A percentile compares a stretch with the other conserved stretches of the same genome.
These are phyloP conservation scores for Sialis lutaria DNA, from an alignment of 2,888 invertebrate species.

Conservation along the genomic window DNA sequence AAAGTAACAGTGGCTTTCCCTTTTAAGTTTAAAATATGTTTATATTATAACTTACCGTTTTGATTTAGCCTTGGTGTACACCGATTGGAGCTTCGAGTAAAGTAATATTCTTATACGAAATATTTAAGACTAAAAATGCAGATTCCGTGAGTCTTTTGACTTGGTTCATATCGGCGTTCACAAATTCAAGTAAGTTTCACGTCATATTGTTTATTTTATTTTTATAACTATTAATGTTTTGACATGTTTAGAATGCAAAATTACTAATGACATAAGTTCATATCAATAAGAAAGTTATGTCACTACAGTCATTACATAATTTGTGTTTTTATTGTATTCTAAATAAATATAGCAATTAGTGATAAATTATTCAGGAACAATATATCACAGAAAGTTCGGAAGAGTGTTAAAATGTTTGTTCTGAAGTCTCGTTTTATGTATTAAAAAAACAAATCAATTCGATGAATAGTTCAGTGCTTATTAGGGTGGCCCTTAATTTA, in stretches of 20 bases:
- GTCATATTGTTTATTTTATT: not conserved
- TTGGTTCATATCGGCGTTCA: slow-evolving; percentile 66
- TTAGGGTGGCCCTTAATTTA: too few species aligned
- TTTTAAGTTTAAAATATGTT: not conserved
- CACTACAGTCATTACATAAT: not conserved
- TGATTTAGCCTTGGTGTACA: slow-evolving; percentile 50
- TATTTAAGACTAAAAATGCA: slow-evolving; percentile 50
- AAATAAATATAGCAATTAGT: too few species aligned
- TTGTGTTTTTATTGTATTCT: too few species aligned
- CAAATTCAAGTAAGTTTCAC: slow-evolving; percentile 54
- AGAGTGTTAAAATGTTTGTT: not conserved
- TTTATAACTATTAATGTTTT: not conserved
- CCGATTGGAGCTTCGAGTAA: slow-evolving; percentile 74
- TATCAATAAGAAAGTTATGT: not conserved
- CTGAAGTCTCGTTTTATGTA: not conserved
- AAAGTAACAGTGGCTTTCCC: too few species aligned
- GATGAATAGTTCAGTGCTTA: too few species aligned
- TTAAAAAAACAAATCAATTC: not conserved
- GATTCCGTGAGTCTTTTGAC: slow-evolving; percentile 62
- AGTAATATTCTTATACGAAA: slow-evolving; percentile 57
- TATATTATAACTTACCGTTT: not conserved
- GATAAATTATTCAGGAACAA: too few species aligned
- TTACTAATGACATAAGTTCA: not conserved
- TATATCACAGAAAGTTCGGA: not conserved
- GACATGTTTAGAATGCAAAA: not conserved